Base-by-base conservation (phyloP, 2,113 vertebrate species). In the Paradisaea rubra region DNA sequence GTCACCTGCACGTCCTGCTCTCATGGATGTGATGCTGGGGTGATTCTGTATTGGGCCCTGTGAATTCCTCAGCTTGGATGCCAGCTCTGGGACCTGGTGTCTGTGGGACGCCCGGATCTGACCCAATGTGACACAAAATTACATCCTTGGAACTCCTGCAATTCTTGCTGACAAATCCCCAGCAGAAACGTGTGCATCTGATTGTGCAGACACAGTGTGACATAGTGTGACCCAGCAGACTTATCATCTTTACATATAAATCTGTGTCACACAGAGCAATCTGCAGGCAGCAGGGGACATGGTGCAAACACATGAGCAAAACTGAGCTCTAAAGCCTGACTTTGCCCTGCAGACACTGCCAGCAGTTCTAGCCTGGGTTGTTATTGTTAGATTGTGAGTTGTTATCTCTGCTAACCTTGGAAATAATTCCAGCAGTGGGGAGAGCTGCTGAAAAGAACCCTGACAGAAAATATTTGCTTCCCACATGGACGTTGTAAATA, bases 391-490 rank as follows among this genome's bases (percentile, higher is more conserved):
- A 7, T 2, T 65, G 44, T 64, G 60, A 78, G 31, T 13, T 25
- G 7, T 69, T 79, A 54, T 53, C 61, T 66, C 50, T 76, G 61
- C 42, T 73, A 77, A 59, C 72, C 68, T 94, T 78, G 76, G 91
- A 74, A 88, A 63, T 61, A 42, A 81, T 79, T 87, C 72, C 61
- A 66, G 5, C 42, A 47, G 31, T 14, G 28, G 68, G 49, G 33
- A 88, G 52, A 49, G 53, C 44, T 66, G 44, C 61, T 94, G 83
- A 78, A 86, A 86, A 68, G 47, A 53, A 56, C 44, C 47, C 86
- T 87, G 81, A 37, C 52, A 83, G 61, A 79, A 69, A 41, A 54
- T 22, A 78, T 86, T 91, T 91, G 44, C 77, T 93, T 90, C 61
- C 60, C 66, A 44, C 17, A 2, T 45, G 56, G 52, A 78, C 73